phyloP scores from a whole-genome alignment of 2,888 invertebrate species.

The Macropis europaea region DNA sequence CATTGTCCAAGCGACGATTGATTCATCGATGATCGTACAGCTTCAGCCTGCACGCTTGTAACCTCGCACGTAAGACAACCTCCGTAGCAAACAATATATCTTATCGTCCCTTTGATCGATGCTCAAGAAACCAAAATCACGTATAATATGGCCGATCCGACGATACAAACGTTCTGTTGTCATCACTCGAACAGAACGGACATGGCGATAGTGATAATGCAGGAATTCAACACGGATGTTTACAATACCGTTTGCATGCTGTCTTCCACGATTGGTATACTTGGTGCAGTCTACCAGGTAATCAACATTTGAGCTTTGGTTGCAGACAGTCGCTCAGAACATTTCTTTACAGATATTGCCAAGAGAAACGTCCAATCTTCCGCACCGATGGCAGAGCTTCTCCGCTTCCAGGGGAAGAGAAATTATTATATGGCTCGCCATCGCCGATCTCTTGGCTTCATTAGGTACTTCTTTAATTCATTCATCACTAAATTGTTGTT shows the following conservation, averaged over 20 bases:
- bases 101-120: constrained; percentile 26
- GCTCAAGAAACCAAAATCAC: background rate
- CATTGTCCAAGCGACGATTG: background rate
- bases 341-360: constrained; percentile 83
- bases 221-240: constrained; percentile 87
- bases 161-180: constrained; percentile 91
- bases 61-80: background rate
- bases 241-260: constrained; percentile 88
- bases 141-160: constrained; percentile 88
- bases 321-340: background rate
- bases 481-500: background rate
- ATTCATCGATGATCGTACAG: background rate
- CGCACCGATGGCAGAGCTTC: constrained; percentile 82
- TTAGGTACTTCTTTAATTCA: constrained; percentile 81
- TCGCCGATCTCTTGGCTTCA: constrained; percentile 89
- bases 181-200: constrained; percentile 85
- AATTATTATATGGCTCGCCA: constrained; percentile 89
- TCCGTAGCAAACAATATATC: constrained; percentile 14
- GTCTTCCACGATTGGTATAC: constrained; percentile 87
- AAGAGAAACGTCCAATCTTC: constrained; percentile 81
- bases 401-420: constrained; percentile 85
- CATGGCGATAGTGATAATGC: constrained; percentile 85
- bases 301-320: constrained; percentile 21
- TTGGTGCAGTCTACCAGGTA: constrained; percentile 90
- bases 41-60: background rate